These are phyloP conservation scores for Xyrichtys novacula DNA, from an alignment of 2,797 vertebrate genomes.

Conservation along the genomic window DNA sequence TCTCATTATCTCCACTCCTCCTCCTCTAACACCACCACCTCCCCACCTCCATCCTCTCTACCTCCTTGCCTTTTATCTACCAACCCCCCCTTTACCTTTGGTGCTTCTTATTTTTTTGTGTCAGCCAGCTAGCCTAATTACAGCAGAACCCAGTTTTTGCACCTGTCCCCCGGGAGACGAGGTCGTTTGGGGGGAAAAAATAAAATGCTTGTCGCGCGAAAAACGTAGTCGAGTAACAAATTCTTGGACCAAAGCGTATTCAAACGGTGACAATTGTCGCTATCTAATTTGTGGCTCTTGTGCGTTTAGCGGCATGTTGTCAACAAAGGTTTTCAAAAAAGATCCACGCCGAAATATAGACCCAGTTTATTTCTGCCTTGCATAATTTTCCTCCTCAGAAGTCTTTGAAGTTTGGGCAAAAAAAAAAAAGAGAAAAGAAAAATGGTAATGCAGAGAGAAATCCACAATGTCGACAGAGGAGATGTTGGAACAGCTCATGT, in stretches of 20 bases:
- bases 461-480: constrained; percentile 42
- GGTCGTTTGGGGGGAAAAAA: constrained; percentile 63
- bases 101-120: constrained; percentile 59
- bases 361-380: constrained; percentile 43
- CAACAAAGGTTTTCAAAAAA: constrained; percentile 54
- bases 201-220: constrained; percentile 63
- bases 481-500: constrained; percentile 37
- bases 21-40: constrained; percentile 49
- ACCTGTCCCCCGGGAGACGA: constrained; percentile 57
- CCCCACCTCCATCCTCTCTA: constrained; percentile 59
- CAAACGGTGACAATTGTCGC: constrained; percentile 61
- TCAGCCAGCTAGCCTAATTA: constrained; percentile 67
- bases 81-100: constrained; percentile 42
- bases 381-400: constrained; percentile 36
- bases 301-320: constrained; percentile 57
- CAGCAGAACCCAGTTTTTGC: constrained; percentile 59
- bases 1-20: constrained; percentile 71
- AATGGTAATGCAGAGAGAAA: constrained; percentile 33
- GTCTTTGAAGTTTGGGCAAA: constrained; percentile 52
- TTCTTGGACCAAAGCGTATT: constrained; percentile 61
- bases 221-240: constrained; percentile 59
- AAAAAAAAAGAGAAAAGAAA: constrained; percentile 17
- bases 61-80: constrained; percentile 62
- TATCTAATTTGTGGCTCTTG: constrained; percentile 64
- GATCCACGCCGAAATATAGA: constrained; percentile 39